These are phyloP conservation scores for Pampus argenteus DNA, from an alignment of 2,797 vertebrate species.

Conservation along the genomic window DNA sequence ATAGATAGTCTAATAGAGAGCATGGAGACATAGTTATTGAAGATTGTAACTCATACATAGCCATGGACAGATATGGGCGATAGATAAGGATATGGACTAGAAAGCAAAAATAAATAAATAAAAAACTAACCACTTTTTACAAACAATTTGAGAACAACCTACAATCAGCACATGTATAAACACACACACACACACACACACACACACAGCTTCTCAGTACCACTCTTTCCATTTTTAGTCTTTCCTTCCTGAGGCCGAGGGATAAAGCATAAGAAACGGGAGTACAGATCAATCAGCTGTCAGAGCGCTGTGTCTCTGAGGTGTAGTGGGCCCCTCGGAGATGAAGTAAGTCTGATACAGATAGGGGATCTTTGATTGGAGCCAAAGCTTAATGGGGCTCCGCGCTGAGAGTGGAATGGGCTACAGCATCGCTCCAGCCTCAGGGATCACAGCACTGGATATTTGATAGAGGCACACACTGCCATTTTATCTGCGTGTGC, in stretches of 20 bases:
- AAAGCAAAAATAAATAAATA: background rate
- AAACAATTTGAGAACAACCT: slow-evolving; percentile 7
- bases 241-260: slow-evolving; percentile 8
- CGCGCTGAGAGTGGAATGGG: slow-evolving; percentile 42
- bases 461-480: slow-evolving; percentile 28
- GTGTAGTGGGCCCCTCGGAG: slow-evolving; percentile 51
- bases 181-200: slow-evolving; percentile 1
- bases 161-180: slow-evolving; percentile 9
- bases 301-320: slow-evolving; percentile 33
- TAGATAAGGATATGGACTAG: slow-evolving; percentile 5
- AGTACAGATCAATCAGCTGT: slow-evolving; percentile 64
- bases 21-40: slow-evolving; percentile 40
- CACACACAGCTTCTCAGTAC: background rate
- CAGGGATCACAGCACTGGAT: slow-evolving; percentile 39
- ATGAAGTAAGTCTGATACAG: slow-evolving; percentile 58
- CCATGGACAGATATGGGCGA: slow-evolving; percentile 27
- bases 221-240: slow-evolving; percentile 15
- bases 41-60: slow-evolving; percentile 51
- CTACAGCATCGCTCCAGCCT: slow-evolving; percentile 38
- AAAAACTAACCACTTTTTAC: slow-evolving; percentile 4
- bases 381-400: slow-evolving; percentile 61
- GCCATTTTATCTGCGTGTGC: slow-evolving; percentile 17
- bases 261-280: slow-evolving; percentile 19
- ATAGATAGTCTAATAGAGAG: slow-evolving; percentile 41
- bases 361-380: slow-evolving; percentile 68